phyloP scores from a whole-genome alignment of 2,113 vertebrate species.

The Polyodon spathula region DNA sequence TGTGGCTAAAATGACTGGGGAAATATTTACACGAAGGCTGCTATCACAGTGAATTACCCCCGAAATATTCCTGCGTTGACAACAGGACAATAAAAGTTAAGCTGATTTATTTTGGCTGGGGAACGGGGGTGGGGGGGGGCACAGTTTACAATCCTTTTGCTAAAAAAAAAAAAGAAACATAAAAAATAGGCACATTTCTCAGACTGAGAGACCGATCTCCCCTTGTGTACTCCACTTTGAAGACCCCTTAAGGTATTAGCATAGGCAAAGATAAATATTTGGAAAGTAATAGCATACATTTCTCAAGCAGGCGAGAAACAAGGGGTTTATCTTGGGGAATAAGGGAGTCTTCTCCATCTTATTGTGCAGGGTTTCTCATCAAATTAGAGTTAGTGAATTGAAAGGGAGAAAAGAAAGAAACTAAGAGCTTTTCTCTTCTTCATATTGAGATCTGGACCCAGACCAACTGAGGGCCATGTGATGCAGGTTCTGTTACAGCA shows the following conservation, averaged over 20 bases:
- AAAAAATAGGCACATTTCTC: background rate
- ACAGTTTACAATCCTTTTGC: background rate
- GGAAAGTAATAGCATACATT: background rate
- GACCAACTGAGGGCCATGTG: conserved; percentile 1
- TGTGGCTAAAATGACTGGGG: conserved; percentile 48
- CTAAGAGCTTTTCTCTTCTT: conserved; percentile 17
- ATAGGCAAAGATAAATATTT: background rate
- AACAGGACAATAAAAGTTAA: conserved; percentile 5
- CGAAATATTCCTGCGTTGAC: conserved; percentile 43
- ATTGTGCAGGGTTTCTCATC: conserved; percentile 24
- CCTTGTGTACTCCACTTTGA: background rate
- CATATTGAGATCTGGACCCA: conserved; percentile 15
- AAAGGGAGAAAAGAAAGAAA: conserved; percentile 13
- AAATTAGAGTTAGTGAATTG: conserved; percentile 23
- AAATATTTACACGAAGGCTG: conserved; percentile 51
- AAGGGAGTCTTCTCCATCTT: background rate
- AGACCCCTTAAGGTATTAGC: background rate
- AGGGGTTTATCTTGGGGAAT: background rate
- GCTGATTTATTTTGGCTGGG: conserved; percentile 16
- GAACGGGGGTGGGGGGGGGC: conserved; percentile 4
- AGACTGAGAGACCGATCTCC: background rate
- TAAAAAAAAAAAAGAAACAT: background rate
- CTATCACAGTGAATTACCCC: conserved; percentile 48
- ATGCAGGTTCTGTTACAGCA: too few relatives aligned
- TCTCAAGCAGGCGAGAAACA: background rate